Evolutionary conservation across 2,113 vertebrate species (phyloP), one percentile per base, ranked within the genome.

Genomic region (Protobothrops flavoviridis): DNA sequence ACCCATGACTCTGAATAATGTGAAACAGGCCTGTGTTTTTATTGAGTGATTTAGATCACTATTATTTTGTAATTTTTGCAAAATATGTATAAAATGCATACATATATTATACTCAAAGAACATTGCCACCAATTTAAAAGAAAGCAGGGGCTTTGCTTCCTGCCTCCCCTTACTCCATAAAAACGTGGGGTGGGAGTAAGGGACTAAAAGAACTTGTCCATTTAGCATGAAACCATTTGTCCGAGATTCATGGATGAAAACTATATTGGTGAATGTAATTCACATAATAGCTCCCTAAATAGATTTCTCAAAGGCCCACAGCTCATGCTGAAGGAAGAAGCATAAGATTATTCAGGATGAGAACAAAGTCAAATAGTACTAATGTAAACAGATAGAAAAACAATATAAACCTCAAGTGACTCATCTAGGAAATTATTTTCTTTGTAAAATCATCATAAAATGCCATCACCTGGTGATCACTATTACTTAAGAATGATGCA

Each of bases 391-490:
- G 48, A 29, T 10, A 45, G 33, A 43, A 33, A 17, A 33, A 56
- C 4, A 91, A 91, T 94, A 64, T 88, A 55, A n/a, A 85, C 29
- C 85, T 93, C 15, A 56, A 24, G 89, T 13, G 91, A 39, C 23
- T 50, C 33, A 2, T 20, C 12, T 1, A 0, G 93, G 53, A 0
- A 3, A 90, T 93, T 91, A 57, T 92, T 1, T 12, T 91, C 64
- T 23, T 85, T 13, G 21, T 93, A 55, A 91, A 64, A 64, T n/a
- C 92, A 86, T 29, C 13, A 2, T 45, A 57, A 92, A 87, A 50
- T 4, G n/a, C 29, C 74, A 91, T 57, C 55, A 59, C 5, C 39
- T 3, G 2, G 5, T 53, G 15, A 52, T 33, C 45, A 50, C 29
- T 15, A 43, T 24, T 53, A 39, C 85, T 69, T 55, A 92, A 39